A percentile compares a stretch with the other conserved stretches of the same genome.
phyloP scores from a whole-genome alignment of 2,797 vertebrate species.

The Hoplostethus mediterraneus region DNA sequence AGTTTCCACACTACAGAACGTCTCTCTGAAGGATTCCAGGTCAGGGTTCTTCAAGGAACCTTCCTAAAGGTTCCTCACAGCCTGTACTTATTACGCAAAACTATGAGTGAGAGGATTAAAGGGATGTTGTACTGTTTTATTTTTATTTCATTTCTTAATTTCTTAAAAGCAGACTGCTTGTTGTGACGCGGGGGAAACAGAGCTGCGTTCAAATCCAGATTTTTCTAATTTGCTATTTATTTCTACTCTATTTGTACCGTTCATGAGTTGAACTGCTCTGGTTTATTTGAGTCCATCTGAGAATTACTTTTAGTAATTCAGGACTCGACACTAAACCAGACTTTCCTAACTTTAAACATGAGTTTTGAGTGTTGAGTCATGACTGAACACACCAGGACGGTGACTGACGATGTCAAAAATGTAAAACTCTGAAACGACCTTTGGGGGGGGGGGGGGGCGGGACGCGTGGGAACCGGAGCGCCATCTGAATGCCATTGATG shows the following conservation, averaged over 20 bases:
- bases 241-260: conserved; percentile 51
- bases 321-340: conserved; percentile 34
- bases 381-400: no score
- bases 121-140: conserved; percentile 33
- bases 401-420: not conserved
- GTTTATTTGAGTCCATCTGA: conserved; percentile 50
- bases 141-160: not conserved
- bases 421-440: conserved; percentile 18
- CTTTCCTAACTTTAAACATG: not conserved
- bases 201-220: conserved; percentile 14
- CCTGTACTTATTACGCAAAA: conserved; percentile 2
- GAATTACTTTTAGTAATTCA: conserved; percentile 62
- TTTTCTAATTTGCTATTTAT: conserved; percentile 18
- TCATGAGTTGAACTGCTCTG: conserved; percentile 10
- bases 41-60: conserved; percentile 47
- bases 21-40: not conserved
- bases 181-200: conserved; percentile 27
- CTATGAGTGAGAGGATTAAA: conserved; percentile 27
- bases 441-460: no score
- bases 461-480: conserved; percentile 34
- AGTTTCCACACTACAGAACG: no score
- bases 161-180: conserved; percentile 24
- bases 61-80: no score
- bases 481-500: conserved; percentile 52
- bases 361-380: no score